Evolutionary conservation across 1,140 invertebrate species (phyloP).

Genomic region (Frieseomelitta varia): DNA sequence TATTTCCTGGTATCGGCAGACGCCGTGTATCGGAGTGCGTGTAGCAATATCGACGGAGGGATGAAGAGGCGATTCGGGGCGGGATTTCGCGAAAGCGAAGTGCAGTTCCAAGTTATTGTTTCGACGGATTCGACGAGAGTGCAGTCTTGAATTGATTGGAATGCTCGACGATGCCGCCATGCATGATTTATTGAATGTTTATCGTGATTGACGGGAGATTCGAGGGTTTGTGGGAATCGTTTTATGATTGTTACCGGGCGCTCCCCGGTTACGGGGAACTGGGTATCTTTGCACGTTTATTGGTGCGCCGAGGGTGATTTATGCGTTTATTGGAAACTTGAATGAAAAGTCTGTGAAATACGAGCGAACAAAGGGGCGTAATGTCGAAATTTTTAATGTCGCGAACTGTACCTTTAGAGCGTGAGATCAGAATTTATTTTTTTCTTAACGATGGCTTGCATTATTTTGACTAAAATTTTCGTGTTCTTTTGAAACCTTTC

Average conservation of each 20-base stretch:
- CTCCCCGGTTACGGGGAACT: neutral
- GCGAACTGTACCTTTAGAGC: too few species aligned
- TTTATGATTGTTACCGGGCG: neutral
- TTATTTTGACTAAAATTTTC: too few species aligned
- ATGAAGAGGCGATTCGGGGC: neutral
- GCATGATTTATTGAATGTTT: slow-evolving; percentile 14
- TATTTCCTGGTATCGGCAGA: slow-evolving; percentile 10
- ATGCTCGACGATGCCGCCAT: neutral
- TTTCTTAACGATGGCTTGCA: too few species aligned
- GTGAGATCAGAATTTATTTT: too few species aligned
- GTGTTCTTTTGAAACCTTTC: too few species aligned
- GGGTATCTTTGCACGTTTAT: neutral
- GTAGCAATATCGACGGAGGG: neutral
- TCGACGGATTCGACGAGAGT: neutral
- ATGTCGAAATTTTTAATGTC: too few species aligned
- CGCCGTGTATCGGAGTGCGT: neutral
- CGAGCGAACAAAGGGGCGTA: too few species aligned
- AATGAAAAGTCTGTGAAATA: too few species aligned
- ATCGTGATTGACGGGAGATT: neutral
- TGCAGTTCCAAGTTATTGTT: neutral
- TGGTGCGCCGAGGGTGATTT: neutral
- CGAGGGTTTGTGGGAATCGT: neutral
- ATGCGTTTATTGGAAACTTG: neutral
- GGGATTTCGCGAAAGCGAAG: neutral
- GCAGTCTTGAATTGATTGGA: neutral